A percentile compares a stretch with the other conserved stretches of the same genome.
Evolutionary conservation across 64 coral and sea anemone genomes (phyloP).

Genomic region (Platygyra sinensis): DNA sequence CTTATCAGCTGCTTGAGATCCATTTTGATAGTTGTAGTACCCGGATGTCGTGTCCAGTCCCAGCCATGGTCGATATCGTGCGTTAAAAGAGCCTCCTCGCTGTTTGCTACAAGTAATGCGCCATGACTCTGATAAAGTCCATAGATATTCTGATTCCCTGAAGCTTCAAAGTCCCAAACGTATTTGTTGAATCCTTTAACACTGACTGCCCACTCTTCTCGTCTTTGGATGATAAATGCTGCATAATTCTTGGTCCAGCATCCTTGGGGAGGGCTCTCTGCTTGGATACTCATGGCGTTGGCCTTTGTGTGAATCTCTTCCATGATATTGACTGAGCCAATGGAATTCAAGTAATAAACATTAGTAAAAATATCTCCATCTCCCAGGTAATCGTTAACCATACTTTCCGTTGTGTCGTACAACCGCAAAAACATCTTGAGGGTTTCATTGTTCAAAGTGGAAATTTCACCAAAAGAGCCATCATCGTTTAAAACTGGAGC

Average conservation of each 20-base stretch:
- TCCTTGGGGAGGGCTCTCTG: not conserved
- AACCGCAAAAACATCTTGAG: not conserved
- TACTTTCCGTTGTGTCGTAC: not conserved
- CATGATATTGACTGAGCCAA: not conserved
- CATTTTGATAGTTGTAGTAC: slow-evolving; percentile 19
- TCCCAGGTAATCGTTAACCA: not conserved
- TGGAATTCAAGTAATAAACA: not conserved
- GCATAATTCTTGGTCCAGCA: not conserved
- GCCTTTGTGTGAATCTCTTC: not conserved
- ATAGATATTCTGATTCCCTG: not conserved
- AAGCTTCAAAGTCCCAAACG: not conserved
- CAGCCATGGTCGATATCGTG: slow-evolving; percentile 25
- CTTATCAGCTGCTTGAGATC: not conserved
- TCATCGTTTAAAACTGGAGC: not conserved
- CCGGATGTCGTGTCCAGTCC: slow-evolving; percentile 25
- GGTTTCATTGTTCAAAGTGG: not conserved
- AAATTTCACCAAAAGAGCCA: not conserved
- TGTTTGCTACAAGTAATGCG: not conserved
- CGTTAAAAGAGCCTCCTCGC: not conserved
- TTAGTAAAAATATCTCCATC: not conserved
- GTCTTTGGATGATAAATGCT: not conserved
- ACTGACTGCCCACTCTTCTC: not conserved
- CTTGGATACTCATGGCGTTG: not conserved
- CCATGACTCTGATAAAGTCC: not conserved
- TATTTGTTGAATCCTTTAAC: not conserved